These are phyloP conservation scores for Epistrophe grossulariae DNA, from an alignment of 2,888 invertebrate species.

Conservation along the genomic window DNA sequence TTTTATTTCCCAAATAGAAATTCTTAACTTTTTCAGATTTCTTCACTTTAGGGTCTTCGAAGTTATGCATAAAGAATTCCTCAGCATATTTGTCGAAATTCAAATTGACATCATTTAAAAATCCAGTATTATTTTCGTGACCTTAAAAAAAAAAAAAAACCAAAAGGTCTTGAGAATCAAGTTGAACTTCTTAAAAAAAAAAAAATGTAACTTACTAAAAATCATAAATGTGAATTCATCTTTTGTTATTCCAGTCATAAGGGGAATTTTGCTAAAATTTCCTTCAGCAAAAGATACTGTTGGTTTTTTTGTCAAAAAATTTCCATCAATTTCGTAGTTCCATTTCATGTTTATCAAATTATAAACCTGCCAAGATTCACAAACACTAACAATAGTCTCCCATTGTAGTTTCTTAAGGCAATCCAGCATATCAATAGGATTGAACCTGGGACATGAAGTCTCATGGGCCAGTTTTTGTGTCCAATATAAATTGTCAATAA, in stretches of 20 bases:
- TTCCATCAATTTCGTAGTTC: slow-evolving; percentile 86
- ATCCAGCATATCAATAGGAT: slow-evolving; percentile 84
- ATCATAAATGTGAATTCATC: slow-evolving; percentile 85
- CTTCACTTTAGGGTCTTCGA: neutral
- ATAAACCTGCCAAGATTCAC: slow-evolving; percentile 78
- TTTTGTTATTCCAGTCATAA: slow-evolving; percentile 86
- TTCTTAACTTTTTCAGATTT: slow-evolving; percentile 16
- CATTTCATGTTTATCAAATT: slow-evolving; percentile 79
- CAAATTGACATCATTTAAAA: slow-evolving; percentile 78
- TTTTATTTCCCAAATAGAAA: slow-evolving; percentile 77
- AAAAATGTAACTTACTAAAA: slow-evolving; percentile 78
- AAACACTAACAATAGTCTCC: slow-evolving; percentile 77
- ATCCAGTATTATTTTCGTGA: slow-evolving; percentile 76
- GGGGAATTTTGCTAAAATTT: slow-evolving; percentile 86
- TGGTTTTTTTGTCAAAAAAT: slow-evolving; percentile 85
- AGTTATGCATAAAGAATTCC: slow-evolving; percentile 84
- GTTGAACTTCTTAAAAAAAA: neutral
- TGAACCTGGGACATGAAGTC: slow-evolving; percentile 85
- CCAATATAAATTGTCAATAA: slow-evolving; percentile 84
- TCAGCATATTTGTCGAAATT: slow-evolving; percentile 80
- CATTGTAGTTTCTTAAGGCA: slow-evolving; percentile 84
- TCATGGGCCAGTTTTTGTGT: slow-evolving; percentile 86
- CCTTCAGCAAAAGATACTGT: slow-evolving; percentile 85
- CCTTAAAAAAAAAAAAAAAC: slow-evolving; percentile 55
- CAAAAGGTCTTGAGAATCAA: neutral